Base-by-base conservation (phyloP, 1,140 invertebrate species). In the Sogatella furcifera region DNA sequence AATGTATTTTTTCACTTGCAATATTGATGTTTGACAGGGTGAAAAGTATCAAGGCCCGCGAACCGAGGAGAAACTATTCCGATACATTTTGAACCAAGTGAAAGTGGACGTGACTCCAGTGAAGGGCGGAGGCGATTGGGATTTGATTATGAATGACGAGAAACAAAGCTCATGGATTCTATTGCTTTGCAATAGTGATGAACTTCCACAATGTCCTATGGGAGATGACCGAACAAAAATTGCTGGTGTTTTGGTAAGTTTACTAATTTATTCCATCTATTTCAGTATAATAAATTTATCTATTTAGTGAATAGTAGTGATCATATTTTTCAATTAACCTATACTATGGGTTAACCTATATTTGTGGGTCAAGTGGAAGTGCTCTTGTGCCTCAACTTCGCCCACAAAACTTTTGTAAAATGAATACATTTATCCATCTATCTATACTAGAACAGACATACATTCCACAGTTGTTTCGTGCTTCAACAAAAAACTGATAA, bases 161-260 rank as follows among this genome's bases (percentile, higher is more conserved):
- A 64, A 64, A 21, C 43, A 57, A 24, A 52, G 67, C 38, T 64
- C 71, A 44, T 76, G 77, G 68, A 63, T 74, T 14, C 54, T 80
- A 53, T 73, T 79, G 64, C 72, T 81, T 19, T 75, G 72, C 69
- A 69, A 73, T 41, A 76, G 78, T 61, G 70, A 71, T 46, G 69
- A 70, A 68, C 70, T 76, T 66, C 70, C 69, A 64, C 72, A 79
- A 60, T 84, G 83, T 70, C 77, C 80, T 28, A 74, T 75, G 49
- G 64, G 68, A 11, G 72, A 77, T 56, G 79, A 78, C n/a, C 72
- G 73, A 61, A 69, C 77, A 13, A 84, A 84, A 75, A 67, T 86
- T 38, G 77, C 82, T 55, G 79, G 81, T 4, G 80, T 81, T 65
- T 74, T 86, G 74, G 84, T 86, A 74, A 76, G 74, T 74, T 60